A percentile compares a stretch with the other conserved stretches of the same genome.
Evolutionary conservation across 2,888 invertebrate genomes (phyloP).

Genomic region (Synanthedon andrenaeformis): DNA sequence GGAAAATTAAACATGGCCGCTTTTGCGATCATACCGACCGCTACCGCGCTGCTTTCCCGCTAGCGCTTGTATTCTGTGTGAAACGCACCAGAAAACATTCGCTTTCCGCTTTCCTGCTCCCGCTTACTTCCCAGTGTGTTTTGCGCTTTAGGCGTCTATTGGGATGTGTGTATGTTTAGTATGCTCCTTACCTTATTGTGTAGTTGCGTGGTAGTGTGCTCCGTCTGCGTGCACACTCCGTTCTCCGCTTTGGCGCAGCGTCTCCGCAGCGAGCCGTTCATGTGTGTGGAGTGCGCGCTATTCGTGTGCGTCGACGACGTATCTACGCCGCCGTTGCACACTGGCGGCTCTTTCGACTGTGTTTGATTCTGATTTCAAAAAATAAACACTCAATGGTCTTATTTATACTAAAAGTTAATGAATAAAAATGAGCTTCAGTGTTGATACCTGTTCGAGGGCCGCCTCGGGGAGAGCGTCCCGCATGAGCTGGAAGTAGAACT

Average conservation of each 20-base stretch:
- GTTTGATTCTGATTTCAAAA: conserved; percentile 5
- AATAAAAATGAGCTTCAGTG: neutral
- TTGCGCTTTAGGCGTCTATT: no score
- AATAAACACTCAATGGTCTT: conserved; percentile 3
- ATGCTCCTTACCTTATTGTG: no score
- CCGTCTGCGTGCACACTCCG: conserved; percentile 23
- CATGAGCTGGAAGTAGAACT: conserved; percentile 93
- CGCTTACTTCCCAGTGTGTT: no score
- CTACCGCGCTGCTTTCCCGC: no score
- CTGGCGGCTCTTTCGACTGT: conserved; percentile 9
- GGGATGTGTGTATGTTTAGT: neutral
- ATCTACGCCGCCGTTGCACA: conserved; percentile 8
- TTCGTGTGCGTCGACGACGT: conserved; percentile 1
- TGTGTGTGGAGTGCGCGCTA: conserved; percentile 19
- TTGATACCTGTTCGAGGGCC: conserved; percentile 36
- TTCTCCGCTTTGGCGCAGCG: conserved; percentile 18
- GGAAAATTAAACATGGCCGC: no score
- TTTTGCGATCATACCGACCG: no score
- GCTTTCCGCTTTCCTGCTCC: no score
- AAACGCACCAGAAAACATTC: no score
- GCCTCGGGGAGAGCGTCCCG: conserved; percentile 87
- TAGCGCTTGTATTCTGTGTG: no score
- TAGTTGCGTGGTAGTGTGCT: neutral
- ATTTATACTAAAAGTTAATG: conserved; percentile 1
- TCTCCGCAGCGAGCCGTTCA: conserved; percentile 41